Evolutionary conservation across 2,888 invertebrate species (phyloP), one percentile per base, ranked within the genome.

Genomic region (Amphipyra tragopoginis): DNA sequence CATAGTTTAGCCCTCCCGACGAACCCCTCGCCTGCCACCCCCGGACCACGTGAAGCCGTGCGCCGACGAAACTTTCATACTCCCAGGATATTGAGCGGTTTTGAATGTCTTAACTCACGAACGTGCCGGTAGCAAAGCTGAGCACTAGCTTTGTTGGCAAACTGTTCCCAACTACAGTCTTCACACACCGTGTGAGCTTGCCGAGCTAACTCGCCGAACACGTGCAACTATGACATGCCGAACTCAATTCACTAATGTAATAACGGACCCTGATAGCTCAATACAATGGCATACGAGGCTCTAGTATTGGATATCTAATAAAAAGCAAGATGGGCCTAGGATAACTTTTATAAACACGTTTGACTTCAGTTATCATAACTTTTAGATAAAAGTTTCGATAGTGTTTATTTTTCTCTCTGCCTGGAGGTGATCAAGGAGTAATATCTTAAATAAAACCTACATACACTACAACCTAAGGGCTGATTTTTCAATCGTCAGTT

Each of bases 1-100:
- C 97, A 98, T 98, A 98, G 97, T 98, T 98, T 97, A 97, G 96
- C 96, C 96, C 96, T 96, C 96, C 95, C 93, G 93, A 93, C 95
- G 93, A 88, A 89, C 95, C 95, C 95, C 92, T 90, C 94, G 91
- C 93, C 91, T 86, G 86, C 91, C 93, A 86, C 91, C 78, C 92
- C 93, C 91, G 92, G 93, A 94, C 93, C 94, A 93, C 93, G 92
- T 94, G 93, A 94, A 94, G 91, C 93, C 93, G 93, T 93, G 93
- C 92, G 92, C 93, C 92, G 91, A 90, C 92, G 90, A 94, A 94
- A 94, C 92, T 94, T 94, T 94, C 94, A 92, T 93, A 92, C 93
- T 92, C 89, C 88, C 92, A 90, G 92, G 93, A 93, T 94, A 94
- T 94, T 93, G 94, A 94, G 94, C 94, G 94, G 94, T 93, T 94